A percentile compares a stretch with the other conserved stretches of the same genome.
Conservation (phyloP, 2,888 invertebrate species). For the Hypena proboscidalis region DNA sequence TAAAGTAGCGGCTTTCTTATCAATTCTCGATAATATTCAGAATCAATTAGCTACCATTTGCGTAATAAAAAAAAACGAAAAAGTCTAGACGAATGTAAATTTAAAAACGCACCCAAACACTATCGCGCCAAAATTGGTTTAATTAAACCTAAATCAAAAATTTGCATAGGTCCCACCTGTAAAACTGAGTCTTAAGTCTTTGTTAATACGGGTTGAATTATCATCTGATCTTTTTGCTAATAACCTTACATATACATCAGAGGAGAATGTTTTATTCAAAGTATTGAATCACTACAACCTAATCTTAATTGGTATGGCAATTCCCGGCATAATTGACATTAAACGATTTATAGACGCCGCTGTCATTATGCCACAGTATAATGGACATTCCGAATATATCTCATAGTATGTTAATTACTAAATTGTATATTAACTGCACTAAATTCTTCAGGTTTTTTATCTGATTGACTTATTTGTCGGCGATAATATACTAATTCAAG, state of each 20-base stretch:
- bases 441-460: constrained; percentile 18
- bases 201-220: constrained; percentile 17
- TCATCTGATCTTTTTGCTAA: constrained; percentile 8
- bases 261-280: constrained; percentile 49
- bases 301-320: constrained; percentile 53
- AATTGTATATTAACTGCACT: constrained; percentile 22
- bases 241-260: constrained; percentile 29
- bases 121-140: constrained; percentile 30
- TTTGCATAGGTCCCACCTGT: constrained; percentile 9
- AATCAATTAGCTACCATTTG: neutral
- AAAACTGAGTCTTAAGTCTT: constrained; percentile 17
- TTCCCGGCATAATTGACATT: constrained; percentile 50
- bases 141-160: constrained; percentile 20
- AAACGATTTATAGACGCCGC: constrained; percentile 49
- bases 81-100: too few relatives aligned
- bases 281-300: constrained; percentile 48
- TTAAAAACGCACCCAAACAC: constrained; percentile 18
- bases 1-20: neutral
- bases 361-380: constrained; percentile 38
- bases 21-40: neutral
- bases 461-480: constrained; percentile 29
- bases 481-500: neutral
- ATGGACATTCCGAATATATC: constrained; percentile 34
- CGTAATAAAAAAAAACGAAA: constrained; percentile 1
- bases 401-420: constrained; percentile 26